A percentile compares a stretch with the other conserved stretches of the same genome.
These are phyloP conservation scores for Rhodeus uyekii DNA, from an alignment of 2,797 vertebrate species.

Conservation along the genomic window DNA sequence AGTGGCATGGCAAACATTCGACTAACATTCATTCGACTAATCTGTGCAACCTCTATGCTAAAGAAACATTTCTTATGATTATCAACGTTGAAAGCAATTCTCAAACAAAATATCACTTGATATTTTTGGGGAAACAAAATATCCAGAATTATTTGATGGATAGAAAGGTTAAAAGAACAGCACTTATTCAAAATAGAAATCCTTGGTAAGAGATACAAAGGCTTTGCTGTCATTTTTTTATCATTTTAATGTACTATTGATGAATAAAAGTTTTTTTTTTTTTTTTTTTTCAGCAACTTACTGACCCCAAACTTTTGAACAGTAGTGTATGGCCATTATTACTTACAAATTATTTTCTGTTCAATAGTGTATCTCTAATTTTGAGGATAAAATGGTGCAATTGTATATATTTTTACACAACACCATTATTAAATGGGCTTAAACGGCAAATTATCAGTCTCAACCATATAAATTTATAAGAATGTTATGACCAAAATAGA, in stretches of 20 bases:
- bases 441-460: neutral
- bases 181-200: neutral
- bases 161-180: neutral
- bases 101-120: too few relatives aligned
- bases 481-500: conserved; percentile 13
- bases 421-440: neutral
- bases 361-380: neutral
- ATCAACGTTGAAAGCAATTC: too few relatives aligned
- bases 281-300: neutral
- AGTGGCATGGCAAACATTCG: too few relatives aligned
- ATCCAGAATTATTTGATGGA: neutral
- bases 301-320: neutral
- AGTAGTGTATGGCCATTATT: neutral
- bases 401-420: neutral
- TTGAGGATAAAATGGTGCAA: neutral
- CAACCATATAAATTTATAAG: neutral
- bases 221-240: neutral
- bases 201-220: neutral
- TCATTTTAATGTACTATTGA: neutral
- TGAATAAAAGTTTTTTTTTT: neutral
- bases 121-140: neutral
- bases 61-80: neutral
- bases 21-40: too few relatives aligned
- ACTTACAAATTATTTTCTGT: neutral
- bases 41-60: too few relatives aligned